These are phyloP conservation scores for Daboia siamensis DNA, from an alignment of 2,113 vertebrate species.

Conservation along the genomic window DNA sequence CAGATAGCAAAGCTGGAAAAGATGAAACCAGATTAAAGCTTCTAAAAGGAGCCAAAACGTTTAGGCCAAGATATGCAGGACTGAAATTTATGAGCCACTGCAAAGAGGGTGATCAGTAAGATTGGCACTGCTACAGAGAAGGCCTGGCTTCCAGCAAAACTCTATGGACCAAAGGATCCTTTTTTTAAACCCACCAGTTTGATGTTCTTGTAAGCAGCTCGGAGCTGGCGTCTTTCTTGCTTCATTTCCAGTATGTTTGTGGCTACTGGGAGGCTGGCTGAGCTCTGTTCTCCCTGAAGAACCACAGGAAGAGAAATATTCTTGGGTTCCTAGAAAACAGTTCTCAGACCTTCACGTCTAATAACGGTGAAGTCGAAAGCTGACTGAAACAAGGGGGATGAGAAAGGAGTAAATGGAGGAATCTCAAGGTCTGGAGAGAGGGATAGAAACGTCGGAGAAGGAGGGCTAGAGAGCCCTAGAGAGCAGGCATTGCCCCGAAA, in stretches of 20 bases:
- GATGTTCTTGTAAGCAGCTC: slow-evolving; percentile 61
- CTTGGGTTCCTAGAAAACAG: not conserved
- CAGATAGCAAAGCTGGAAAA: not conserved
- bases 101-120: not conserved
- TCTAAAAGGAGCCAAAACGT: not conserved
- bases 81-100: not conserved
- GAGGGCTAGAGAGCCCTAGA: not conserved
- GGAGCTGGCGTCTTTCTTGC: slow-evolving; percentile 63
- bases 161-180: not conserved
- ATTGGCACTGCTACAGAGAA: not conserved
- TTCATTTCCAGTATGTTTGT: slow-evolving; percentile 36
- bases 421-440: not conserved
- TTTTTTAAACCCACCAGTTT: slow-evolving; percentile 60
- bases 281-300: slow-evolving; percentile 50
- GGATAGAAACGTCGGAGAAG: not conserved
- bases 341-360: not conserved
- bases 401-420: not conserved
- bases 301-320: not conserved
- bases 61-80: not conserved
- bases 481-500: not conserved
- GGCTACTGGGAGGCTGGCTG: slow-evolving; percentile 58
- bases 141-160: not conserved
- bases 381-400: no score
- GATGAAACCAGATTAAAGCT: not conserved
- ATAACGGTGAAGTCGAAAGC: not conserved